Base-by-base conservation (phyloP, 2,888 invertebrate genomes). In the Pristionchus mayeri region DNA sequence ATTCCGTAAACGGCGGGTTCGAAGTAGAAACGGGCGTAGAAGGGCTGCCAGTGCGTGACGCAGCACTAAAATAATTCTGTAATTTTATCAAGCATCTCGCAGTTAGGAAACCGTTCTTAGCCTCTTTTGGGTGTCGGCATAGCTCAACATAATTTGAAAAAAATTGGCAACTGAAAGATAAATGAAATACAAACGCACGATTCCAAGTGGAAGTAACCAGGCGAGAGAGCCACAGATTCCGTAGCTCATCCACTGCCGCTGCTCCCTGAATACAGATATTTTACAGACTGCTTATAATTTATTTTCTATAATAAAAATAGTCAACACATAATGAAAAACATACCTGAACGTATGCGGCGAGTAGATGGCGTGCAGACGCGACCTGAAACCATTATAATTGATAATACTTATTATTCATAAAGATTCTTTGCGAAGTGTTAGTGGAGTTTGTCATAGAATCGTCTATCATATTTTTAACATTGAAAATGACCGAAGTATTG, bases 1-100 rank as follows among this genome's bases (percentile, higher is more conserved):
- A 78, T 48, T 3, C 76, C 76, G 27, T 78, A 78, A 9, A 50
- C 76, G n/a, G 76, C 76, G 16, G 76, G 76, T 50, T 78, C 76
- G 21, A 40, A 78, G 40, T 78, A 78, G 50, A 78, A 78, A 30
- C 30, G 76, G 34, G 21, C 76, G 50, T 78, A 78, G 50, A 78
- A 78, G n/a, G 76, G 50, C 18, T 78, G 76, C 76, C 76, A 78
- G 50, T 78, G 76, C 11, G 50, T 48, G 0, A 50, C 30, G 76
- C 48, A 52, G 13, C 48, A 48, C 76, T 78, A 50, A 50, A 50
- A 44, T 9, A 9, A 44, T 44, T 9, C 6, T 44, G 44, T 60
- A 9, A 0, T 30, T 0, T 30, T 11, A 7, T 60, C 11, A 11
- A 30, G 21, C 11, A n/a, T 54, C 21, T 50, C 18, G n/a, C n/a